Conservation (phyloP, 2,888 invertebrate genomes). For the Drepana falcataria region DNA sequence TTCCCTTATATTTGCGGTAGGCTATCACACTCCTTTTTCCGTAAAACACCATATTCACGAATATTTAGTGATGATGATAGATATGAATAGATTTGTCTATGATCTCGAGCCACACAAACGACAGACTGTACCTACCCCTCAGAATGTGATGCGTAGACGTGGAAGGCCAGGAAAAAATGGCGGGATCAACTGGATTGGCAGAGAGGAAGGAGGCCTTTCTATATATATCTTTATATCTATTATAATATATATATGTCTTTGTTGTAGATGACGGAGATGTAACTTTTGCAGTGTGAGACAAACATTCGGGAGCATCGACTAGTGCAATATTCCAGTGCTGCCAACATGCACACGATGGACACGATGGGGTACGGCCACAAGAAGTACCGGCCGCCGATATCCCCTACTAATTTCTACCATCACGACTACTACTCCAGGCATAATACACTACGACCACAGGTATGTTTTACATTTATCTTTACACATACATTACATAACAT, state of each 20-base stretch:
- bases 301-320: conserved; percentile 11
- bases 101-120: too few relatives aligned
- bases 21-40: too few relatives aligned
- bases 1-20: too few relatives aligned
- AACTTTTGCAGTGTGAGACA: conserved; percentile 11
- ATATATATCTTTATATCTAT: background rate
- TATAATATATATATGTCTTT: conserved; percentile 12
- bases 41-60: too few relatives aligned
- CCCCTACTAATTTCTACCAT: conserved; percentile 80
- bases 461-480: conserved; percentile 21
- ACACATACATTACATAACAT: too few relatives aligned
- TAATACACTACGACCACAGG: conserved; percentile 72
- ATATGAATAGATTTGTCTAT: too few relatives aligned
- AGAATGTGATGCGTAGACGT: too few relatives aligned
- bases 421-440: conserved; percentile 74
- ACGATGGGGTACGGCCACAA: conserved; percentile 81
- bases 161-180: too few relatives aligned
- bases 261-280: conserved; percentile 17
- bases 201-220: too few relatives aligned
- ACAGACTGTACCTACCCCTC: too few relatives aligned
- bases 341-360: conserved; percentile 77
- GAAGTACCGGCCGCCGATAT: conserved; percentile 80
- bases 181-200: too few relatives aligned
- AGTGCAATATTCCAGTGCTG: conserved; percentile 29
- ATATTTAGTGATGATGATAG: too few relatives aligned